Conservation (phyloP, 2,888 invertebrate genomes). For the Sinodicranocentrus sp. region DNA sequence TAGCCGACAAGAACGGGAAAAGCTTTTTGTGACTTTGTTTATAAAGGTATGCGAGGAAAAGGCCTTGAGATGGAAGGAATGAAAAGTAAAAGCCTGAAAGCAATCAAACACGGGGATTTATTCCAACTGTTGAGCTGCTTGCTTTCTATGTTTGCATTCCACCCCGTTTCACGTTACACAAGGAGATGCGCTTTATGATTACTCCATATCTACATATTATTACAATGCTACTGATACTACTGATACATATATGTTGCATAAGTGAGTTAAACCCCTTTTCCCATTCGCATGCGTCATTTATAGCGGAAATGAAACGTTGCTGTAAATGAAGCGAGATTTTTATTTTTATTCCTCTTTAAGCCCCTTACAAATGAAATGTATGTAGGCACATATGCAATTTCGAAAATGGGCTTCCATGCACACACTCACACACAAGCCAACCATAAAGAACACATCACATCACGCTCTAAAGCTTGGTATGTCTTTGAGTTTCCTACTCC, state of each 20-base stretch:
- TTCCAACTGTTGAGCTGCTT: constrained; percentile 56
- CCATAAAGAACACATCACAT: background rate
- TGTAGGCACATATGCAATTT: constrained; percentile 27
- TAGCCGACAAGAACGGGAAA: background rate
- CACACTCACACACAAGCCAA: background rate
- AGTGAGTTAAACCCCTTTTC: background rate
- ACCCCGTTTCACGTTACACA: constrained; percentile 41
- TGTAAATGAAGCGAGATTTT: background rate
- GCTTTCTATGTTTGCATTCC: constrained; percentile 55
- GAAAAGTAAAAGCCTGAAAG: constrained; percentile 39
- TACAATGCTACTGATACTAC: too few species aligned
- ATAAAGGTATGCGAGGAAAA: background rate
- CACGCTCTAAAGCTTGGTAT: too few species aligned
- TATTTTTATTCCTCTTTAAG: background rate
- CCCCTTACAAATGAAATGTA: background rate
- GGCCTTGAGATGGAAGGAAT: background rate
- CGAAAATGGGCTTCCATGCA: constrained; percentile 4
- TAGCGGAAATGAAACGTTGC: constrained; percentile 27
- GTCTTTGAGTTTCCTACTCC: too few species aligned
- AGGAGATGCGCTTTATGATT: constrained; percentile 31
- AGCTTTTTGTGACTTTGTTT: constrained; percentile 18
- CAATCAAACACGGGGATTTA: constrained; percentile 44
- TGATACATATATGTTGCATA: background rate
- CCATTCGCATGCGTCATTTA: background rate
- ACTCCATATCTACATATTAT: background rate